Conservation (phyloP, 2,113 vertebrate species). For the Melanerpes formicivorus region DNA sequence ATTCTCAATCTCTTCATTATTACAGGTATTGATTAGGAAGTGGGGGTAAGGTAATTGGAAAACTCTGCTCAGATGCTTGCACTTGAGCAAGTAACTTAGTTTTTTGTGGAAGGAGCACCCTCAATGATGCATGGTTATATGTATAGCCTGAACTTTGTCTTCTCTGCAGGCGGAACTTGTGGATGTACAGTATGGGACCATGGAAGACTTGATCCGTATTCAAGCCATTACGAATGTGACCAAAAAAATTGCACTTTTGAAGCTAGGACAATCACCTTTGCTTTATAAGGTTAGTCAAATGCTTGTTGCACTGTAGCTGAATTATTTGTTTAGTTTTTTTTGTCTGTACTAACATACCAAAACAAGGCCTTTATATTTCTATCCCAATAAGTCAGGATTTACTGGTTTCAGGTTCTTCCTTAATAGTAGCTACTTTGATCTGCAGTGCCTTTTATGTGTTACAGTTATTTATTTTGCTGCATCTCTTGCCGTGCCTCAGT, state of each 20-base stretch:
- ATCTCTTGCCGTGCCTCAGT: neutral
- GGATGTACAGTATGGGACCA: constrained; percentile 87
- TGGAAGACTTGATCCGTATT: constrained; percentile 81
- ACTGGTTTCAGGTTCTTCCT: neutral
- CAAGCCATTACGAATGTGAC: constrained; percentile 77
- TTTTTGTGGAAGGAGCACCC: neutral
- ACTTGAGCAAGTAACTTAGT: fast-evolving
- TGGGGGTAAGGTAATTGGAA: neutral
- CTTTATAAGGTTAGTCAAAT: constrained; percentile 87
- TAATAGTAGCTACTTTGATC: neutral
- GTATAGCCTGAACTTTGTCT: neutral
- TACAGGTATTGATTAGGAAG: neutral
- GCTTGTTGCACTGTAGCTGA: neutral
- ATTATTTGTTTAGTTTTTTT: neutral
- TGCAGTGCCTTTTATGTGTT: neutral
- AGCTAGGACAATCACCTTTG: constrained; percentile 89
- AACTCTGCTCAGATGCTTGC: neutral
- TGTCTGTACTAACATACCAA: neutral
- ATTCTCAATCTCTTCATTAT: neutral
- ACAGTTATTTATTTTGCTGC: neutral
- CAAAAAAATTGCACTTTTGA: constrained; percentile 89
- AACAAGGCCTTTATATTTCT: neutral
- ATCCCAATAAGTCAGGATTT: neutral
- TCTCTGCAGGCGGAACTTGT: constrained; percentile 85
- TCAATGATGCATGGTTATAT: neutral